Base-by-base conservation (phyloP, 2,797 vertebrate genomes). In the Aselliscus stoliczkanus region DNA sequence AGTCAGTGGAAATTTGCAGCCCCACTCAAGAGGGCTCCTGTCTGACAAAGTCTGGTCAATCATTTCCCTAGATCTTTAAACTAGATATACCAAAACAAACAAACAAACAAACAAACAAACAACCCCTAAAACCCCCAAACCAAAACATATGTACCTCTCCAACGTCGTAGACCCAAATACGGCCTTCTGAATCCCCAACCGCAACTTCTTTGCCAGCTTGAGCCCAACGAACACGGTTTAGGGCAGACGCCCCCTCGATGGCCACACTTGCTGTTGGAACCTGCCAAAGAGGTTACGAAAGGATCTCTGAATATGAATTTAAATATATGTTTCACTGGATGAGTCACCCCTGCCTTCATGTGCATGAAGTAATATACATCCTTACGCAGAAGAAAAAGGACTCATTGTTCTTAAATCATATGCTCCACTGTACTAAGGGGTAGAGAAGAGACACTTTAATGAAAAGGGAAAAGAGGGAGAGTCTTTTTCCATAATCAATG, bases 81-180 rank as follows among this genome's bases (percentile, higher is more conserved):
- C 23, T 8, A 76, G 60, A 88, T 39, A 58, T 0, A 47, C 39
- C 82, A 56, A 69, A 42, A 44, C 6, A n/a, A 34, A 8, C 15
- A 31, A 73, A 56, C 1, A 9, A 27, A n/a, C 6, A 6, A 87
- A 5, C 12, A 29, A 25, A 52, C 5, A 54, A 50, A 25, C 29
- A 39, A n/a, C 13, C 62, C 11, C 29, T 14, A 91, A 89, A 90
- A 69, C 17, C 25, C n/a, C 14, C 29, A 80, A 56, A 77, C 44
- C 31, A 50, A 69, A 9, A 37, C 47, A 54, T 3, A 90, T 0
- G 31, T 99, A 99, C 99, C 99, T 99, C 99, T 98, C 99, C 99
- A 27, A 99, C 99, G 10, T 99, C 99, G 31, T 99, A 99, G 98
- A 99, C 99, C 99, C 99, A 99, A 84, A 99, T 99, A 14, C 99